Percentiles rank a stretch among this genome's conserved stretches.
phyloP scores from a whole-genome alignment of 1,140 invertebrate genomes.

The Papilio glaucus region DNA sequence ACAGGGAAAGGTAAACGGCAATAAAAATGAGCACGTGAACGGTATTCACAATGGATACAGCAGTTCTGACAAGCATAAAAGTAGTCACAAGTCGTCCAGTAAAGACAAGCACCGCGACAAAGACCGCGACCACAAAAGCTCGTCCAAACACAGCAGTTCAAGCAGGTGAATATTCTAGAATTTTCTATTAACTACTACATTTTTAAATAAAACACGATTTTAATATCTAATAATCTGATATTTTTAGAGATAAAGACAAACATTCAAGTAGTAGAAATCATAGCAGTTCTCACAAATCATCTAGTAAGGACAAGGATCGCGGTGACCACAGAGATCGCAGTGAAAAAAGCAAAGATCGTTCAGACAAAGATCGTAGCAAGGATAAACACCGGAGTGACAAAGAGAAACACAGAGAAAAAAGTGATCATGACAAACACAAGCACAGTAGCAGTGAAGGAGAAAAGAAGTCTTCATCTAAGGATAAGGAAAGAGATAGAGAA shows the following conservation, averaged over 20 bases:
- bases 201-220: not conserved
- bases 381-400: constrained; percentile 83
- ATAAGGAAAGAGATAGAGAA: constrained; percentile 70
- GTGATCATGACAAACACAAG: constrained; percentile 48
- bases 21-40: constrained; percentile 86
- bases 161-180: constrained; percentile 79
- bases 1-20: constrained; percentile 80
- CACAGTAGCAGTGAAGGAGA: constrained; percentile 74
- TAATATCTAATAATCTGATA: constrained; percentile 3
- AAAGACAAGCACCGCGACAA: constrained; percentile 87
- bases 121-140: constrained; percentile 86
- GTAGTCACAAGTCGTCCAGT: constrained; percentile 87
- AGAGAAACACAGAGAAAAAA: constrained; percentile 53
- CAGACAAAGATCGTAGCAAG: constrained; percentile 80
- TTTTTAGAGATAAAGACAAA: constrained; percentile 81
- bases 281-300: constrained; percentile 86
- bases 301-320: constrained; percentile 85
- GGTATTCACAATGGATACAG: constrained; percentile 88
- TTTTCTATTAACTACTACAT: constrained; percentile 48
- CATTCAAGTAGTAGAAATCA: constrained; percentile 84
- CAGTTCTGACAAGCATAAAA: constrained; percentile 85
- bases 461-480: constrained; percentile 82
- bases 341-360: constrained; percentile 80
- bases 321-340: constrained; percentile 81
- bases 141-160: constrained; percentile 76